Conservation (phyloP, 1,140 invertebrate genomes). For the Heliconius hewitsoni region DNA sequence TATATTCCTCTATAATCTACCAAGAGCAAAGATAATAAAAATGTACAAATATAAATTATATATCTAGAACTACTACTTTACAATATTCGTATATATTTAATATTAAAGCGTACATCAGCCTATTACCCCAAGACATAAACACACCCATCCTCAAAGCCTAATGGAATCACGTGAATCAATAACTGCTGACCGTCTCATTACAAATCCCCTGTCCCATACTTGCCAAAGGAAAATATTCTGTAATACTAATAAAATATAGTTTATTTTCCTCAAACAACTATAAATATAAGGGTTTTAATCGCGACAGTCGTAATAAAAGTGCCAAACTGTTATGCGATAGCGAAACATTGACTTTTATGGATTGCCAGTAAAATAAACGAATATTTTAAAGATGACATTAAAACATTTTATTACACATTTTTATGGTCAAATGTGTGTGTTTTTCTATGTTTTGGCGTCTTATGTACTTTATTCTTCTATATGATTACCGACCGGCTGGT, state of each 20-base stretch:
- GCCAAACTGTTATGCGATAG: conserved; percentile 61
- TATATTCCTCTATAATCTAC: too few species aligned
- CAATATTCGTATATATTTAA: neutral
- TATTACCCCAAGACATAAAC: conserved; percentile 12
- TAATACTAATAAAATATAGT: neutral
- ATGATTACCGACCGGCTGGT: too few species aligned
- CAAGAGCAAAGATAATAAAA: too few species aligned
- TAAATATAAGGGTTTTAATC: conserved; percentile 54
- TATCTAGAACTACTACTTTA: neutral
- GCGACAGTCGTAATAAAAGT: conserved; percentile 66
- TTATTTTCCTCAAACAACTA: neutral
- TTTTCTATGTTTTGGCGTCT: neutral
- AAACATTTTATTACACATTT: conserved; percentile 4
- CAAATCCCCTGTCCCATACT: conserved; percentile 55
- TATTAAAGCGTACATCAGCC: neutral
- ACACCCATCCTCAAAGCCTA: conserved; percentile 49
- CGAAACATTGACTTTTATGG: conserved; percentile 64
- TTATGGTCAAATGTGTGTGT: neutral
- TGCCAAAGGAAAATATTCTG: neutral
- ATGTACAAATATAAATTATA: neutral
- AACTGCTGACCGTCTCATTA: conserved; percentile 73
- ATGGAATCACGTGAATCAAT: conserved; percentile 73
- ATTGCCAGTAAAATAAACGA: conserved; percentile 55
- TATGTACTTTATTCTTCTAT: neutral
- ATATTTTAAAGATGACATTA: conserved; percentile 28